phyloP scores from a whole-genome alignment of 2,113 vertebrate species.

The Nyctibius bracteatus region DNA sequence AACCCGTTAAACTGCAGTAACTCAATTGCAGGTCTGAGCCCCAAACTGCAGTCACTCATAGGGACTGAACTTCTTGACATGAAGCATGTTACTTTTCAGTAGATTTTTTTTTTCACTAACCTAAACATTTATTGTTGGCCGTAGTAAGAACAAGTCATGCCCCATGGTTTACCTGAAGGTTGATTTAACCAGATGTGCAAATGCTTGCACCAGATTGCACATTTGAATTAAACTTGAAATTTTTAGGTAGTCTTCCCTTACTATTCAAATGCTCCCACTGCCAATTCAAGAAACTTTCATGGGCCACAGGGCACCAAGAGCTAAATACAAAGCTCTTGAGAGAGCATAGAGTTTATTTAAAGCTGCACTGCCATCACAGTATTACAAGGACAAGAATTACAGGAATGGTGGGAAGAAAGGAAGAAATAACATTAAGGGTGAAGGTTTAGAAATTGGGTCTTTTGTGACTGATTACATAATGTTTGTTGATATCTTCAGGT shows the following conservation, averaged over 20 bases:
- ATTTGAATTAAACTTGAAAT: neutral
- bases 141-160: neutral
- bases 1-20: conserved; percentile 40
- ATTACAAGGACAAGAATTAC: neutral
- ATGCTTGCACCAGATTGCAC: neutral
- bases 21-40: conserved; percentile 41
- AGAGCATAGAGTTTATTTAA: neutral
- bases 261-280: neutral
- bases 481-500: neutral
- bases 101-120: neutral
- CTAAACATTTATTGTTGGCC: neutral
- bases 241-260: neutral
- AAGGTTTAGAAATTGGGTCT: neutral
- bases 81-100: neutral
- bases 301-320: neutral
- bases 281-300: neutral
- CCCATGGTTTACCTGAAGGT: neutral
- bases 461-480: neutral
- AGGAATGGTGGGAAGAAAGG: neutral
- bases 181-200: neutral
- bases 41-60: conserved; percentile 14
- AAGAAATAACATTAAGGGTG: neutral
- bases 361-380: neutral
- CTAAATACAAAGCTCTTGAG: neutral
- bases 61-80: neutral